A percentile compares a stretch with the other conserved stretches of the same genome.
These are phyloP conservation scores for Oxycera nigricornis DNA, from an alignment of 2,888 invertebrate species.

Conservation along the genomic window DNA sequence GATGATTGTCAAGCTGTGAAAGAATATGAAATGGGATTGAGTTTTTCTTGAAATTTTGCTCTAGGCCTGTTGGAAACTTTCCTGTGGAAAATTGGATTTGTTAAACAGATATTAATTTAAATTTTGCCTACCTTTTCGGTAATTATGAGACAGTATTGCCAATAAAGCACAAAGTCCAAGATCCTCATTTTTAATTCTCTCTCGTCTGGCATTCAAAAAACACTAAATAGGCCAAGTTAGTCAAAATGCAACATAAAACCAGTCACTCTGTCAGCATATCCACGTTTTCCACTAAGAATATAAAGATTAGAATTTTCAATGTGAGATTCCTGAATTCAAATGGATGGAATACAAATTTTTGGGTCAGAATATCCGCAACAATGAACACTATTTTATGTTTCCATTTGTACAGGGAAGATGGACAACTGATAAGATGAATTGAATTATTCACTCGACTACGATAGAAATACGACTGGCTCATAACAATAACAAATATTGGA, in stretches of 20 bases:
- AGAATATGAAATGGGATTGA: too few species aligned
- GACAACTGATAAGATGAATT: constrained; percentile 31
- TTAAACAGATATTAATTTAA: too few species aligned
- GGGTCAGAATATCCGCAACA: constrained; percentile 27
- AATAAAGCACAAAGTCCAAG: too few species aligned
- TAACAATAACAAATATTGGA: constrained; percentile 8
- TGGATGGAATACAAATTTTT: constrained; percentile 12
- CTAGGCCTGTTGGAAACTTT: too few species aligned
- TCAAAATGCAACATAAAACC: background rate
- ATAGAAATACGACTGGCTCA: background rate
- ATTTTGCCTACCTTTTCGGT: background rate
- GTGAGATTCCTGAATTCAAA: constrained; percentile 21
- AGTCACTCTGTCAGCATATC: background rate
- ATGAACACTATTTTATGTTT: constrained; percentile 28
- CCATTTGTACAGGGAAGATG: constrained; percentile 25
- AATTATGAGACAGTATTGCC: background rate
- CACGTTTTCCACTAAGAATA: too few species aligned
- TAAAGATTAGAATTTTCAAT: too few species aligned
- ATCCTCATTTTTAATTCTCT: too few species aligned
- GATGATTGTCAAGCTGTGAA: too few species aligned
- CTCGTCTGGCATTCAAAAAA: too few species aligned
- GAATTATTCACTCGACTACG: constrained; percentile 13
- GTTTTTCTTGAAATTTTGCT: too few species aligned
- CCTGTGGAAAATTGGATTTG: too few species aligned
- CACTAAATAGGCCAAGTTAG: too few species aligned